A percentile compares a stretch with the other conserved stretches of the same genome.
Conservation (phyloP, 2,888 invertebrate genomes). For the Amitus sp. region DNA sequence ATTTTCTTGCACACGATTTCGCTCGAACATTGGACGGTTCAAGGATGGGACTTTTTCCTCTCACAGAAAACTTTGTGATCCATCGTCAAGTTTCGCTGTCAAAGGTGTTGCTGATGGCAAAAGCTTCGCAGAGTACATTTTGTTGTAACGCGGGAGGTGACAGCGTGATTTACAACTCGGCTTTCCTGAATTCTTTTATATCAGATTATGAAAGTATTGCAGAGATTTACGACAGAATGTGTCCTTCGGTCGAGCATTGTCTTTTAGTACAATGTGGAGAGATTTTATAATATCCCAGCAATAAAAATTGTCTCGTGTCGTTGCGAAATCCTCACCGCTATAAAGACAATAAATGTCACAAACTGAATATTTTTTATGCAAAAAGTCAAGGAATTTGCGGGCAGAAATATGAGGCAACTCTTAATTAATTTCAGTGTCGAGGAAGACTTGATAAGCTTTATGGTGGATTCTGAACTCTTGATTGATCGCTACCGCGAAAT, state of each 20-base stretch:
- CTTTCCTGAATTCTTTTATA: constrained; percentile 10
- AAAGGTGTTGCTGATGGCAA: too few species aligned
- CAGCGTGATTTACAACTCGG: neutral
- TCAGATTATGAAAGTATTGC: constrained; percentile 7
- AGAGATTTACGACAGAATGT: constrained; percentile 9
- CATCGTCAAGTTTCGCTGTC: too few species aligned
- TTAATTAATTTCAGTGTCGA: constrained; percentile 6
- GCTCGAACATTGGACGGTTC: too few species aligned
- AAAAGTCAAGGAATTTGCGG: neutral
- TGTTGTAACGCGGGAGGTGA: neutral
- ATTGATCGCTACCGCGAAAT: too few species aligned
- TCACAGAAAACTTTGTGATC: too few species aligned
- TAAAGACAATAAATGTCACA: constrained; percentile 5
- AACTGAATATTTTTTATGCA: neutral
- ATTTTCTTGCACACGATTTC: too few species aligned
- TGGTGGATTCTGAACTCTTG: too few species aligned
- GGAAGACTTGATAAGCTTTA: neutral
- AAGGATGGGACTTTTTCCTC: too few species aligned
- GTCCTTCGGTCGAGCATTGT: constrained; percentile 8
- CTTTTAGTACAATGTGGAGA: neutral
- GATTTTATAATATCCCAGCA: constrained; percentile 1
- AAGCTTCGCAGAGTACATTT: constrained; percentile 1
- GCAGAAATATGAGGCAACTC: neutral
- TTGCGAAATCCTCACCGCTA: neutral
- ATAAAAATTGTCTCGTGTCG: constrained; percentile 3